phyloP scores from a whole-genome alignment of 2,113 vertebrate genomes.

The Oxyruncus cristatus region DNA sequence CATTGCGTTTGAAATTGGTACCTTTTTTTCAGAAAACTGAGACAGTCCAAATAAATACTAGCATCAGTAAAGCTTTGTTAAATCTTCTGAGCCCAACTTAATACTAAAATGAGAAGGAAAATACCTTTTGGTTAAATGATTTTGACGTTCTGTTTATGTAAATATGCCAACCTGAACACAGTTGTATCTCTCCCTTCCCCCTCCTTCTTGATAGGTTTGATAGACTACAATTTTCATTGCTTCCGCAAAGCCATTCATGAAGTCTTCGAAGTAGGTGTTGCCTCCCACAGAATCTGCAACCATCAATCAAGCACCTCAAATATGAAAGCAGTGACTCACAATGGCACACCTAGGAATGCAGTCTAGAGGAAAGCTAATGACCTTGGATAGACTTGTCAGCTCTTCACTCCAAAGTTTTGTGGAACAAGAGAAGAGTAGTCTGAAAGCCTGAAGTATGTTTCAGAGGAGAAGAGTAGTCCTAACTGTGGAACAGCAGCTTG shows the following conservation, averaged over 20 bases:
- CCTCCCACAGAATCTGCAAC: slow-evolving; percentile 81
- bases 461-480: slow-evolving; percentile 43
- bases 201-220: slow-evolving; percentile 82
- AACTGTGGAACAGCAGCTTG: slow-evolving; percentile 53
- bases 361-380: slow-evolving; percentile 76
- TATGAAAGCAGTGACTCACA: slow-evolving; percentile 91
- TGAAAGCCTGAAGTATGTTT: slow-evolving; percentile 37
- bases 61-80: neutral
- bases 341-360: slow-evolving; percentile 90
- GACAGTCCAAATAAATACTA: neutral
- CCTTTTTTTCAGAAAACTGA: neutral
- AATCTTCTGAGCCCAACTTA: neutral
- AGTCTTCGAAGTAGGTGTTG: slow-evolving; percentile 95
- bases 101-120: neutral
- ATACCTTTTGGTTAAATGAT: neutral
- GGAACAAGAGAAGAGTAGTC: slow-evolving; percentile 49
- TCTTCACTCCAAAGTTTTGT: slow-evolving; percentile 65
- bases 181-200: neutral
- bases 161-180: neutral
- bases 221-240: slow-evolving; percentile 99
- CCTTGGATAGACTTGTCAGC: slow-evolving; percentile 53
- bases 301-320: slow-evolving; percentile 83
- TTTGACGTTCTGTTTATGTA: neutral
- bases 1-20: neutral
- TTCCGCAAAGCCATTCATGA: slow-evolving; percentile 99